Percentiles rank a stretch among this genome's conserved stretches.
Conservation (phyloP, 2,113 vertebrate species). For the Neofelis nebulosa region DNA sequence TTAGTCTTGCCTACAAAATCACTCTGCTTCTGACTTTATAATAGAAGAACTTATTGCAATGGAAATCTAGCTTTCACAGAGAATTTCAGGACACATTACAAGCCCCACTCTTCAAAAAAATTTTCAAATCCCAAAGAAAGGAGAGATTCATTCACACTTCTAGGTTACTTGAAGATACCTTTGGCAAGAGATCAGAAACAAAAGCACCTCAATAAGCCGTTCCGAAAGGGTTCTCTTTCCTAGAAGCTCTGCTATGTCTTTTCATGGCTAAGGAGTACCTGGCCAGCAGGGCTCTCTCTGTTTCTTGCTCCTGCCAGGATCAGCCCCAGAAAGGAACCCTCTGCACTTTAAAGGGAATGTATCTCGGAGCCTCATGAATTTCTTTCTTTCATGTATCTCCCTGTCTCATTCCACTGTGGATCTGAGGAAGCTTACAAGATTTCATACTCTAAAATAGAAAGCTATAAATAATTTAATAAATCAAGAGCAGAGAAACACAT, state of each 20-base stretch:
- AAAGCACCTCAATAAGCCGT: background rate
- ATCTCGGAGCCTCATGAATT: background rate
- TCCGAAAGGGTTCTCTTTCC: background rate
- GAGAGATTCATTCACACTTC: background rate
- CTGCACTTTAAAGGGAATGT: background rate
- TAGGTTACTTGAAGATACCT: background rate
- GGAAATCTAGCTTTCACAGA: background rate
- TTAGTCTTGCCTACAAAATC: conserved; percentile 29
- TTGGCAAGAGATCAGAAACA: background rate
- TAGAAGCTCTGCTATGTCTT: background rate
- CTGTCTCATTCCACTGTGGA: background rate
- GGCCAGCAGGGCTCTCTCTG: background rate
- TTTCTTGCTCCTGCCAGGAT: background rate
- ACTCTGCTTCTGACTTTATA: conserved; percentile 28
- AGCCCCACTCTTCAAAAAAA: background rate
- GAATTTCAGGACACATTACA: conserved; percentile 8
- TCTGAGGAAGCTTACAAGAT: conserved; percentile 11
- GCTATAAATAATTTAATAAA: conserved; percentile 53
- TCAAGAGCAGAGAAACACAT: conserved; percentile 28
- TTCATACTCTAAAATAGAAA: conserved; percentile 22
- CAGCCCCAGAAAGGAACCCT: background rate
- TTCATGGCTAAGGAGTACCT: background rate
- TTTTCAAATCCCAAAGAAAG: background rate
- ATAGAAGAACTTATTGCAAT: background rate
- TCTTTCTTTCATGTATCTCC: conserved; percentile 1